Evolutionary conservation across 2,113 vertebrate genomes (phyloP), one percentile per base, ranked within the genome.

Genomic region (Benitochromis conjunctus): DNA sequence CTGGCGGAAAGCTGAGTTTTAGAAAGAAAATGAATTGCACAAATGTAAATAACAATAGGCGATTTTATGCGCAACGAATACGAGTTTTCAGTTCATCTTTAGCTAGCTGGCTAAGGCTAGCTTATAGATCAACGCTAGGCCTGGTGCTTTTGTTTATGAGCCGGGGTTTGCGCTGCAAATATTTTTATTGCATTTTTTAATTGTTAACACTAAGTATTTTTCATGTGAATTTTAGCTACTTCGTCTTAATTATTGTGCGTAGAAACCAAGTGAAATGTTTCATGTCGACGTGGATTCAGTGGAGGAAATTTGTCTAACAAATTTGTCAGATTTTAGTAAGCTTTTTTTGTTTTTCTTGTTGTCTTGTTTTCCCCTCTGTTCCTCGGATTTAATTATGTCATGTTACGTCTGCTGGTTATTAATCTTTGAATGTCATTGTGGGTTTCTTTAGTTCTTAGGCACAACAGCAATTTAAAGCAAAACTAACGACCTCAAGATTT

Each of bases 401-500:
- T 19, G 24, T 5, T 34, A 51, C 24, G 11, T 55, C 31, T 85
- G 43, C 21, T 53, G 16, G 64, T 38, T 19, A 57, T 41, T 83
- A 38, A 26, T 57, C 19, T 12, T 16, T 51, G 21, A n/a, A 3
- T 31, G 10, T 82, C 2, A 31, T 48, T 14, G 5, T 55, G 14
- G 48, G 12, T 19, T 51, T 36, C 9, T 29, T 7, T 51, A 2
- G 10, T 62, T 43, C 56, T n/a, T 29, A 48, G n/a, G 43, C 11
- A 7, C 1, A 7, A 6, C 36, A 9, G 3, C 34, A 29, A 19
- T 46, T 51, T 24, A 6, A 56, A 51, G 19, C 18, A 6, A 84
- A 55, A 21, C n/a, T 10, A 86, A 84, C 77, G 8, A 10, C 90
- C 87, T 90, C 80, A 82, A 86, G 85, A 81, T 88, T 29, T 48